These are phyloP conservation scores for Cinclus cinclus DNA, from an alignment of 2,113 vertebrate species.

Conservation along the genomic window DNA sequence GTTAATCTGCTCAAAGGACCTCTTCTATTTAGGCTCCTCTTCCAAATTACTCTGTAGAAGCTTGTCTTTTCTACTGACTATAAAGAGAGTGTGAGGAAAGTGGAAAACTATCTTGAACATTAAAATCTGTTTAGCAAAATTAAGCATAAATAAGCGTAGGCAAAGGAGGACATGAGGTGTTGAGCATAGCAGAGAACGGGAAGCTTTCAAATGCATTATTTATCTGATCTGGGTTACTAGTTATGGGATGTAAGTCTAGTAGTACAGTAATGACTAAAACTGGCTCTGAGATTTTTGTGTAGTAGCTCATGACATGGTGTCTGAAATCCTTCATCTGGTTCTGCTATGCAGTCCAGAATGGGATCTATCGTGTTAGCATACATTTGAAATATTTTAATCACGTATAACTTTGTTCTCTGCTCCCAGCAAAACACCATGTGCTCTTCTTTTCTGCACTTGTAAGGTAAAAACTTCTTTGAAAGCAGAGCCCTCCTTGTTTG, in stretches of 20 bases:
- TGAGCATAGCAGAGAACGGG: neutral
- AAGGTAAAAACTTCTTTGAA: neutral
- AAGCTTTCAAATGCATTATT: neutral
- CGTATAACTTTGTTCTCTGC: neutral
- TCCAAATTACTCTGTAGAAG: neutral
- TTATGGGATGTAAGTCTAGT: neutral
- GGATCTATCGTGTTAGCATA: neutral
- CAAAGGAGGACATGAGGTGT: neutral
- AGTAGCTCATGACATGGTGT: neutral
- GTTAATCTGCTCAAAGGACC: neutral
- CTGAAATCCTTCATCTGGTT: neutral
- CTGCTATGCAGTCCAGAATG: neutral
- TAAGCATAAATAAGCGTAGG: neutral
- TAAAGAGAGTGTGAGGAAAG: neutral
- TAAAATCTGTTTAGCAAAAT: neutral
- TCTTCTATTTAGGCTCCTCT: neutral
- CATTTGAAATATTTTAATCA: neutral
- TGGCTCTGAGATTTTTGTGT: neutral
- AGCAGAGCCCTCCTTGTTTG: conserved; percentile 1
- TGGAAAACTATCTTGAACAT: neutral
- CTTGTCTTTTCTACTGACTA: neutral
- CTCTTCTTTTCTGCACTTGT: neutral
- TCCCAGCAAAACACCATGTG: neutral
- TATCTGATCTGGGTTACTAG: neutral
- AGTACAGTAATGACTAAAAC: neutral